A percentile compares a stretch with the other conserved stretches of the same genome.
Conservation (phyloP, 2,888 invertebrate genomes). For the Perdita meconis region DNA sequence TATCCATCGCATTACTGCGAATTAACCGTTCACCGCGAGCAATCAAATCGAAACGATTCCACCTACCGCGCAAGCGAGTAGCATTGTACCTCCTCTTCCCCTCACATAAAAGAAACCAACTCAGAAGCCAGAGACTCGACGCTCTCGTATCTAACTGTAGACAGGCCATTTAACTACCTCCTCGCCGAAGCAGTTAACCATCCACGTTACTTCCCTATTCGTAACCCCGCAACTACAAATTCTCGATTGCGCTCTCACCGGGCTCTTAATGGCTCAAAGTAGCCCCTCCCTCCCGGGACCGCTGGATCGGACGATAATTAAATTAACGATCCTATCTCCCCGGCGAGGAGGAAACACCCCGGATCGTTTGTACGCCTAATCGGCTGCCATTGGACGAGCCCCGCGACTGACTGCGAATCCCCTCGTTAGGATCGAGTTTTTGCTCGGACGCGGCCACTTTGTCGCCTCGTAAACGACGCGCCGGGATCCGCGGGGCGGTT, state of each 20-base stretch:
- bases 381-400: not conserved
- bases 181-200: not conserved
- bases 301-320: constrained; percentile 3
- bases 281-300: not conserved
- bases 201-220: too few species aligned
- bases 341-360: not conserved
- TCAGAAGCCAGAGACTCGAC: too few species aligned
- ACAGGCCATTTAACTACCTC: not conserved
- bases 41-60: too few species aligned
- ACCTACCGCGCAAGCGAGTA: too few species aligned
- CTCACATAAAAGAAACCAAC: too few species aligned
- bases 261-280: not conserved
- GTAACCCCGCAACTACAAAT: too few species aligned
- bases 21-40: too few species aligned
- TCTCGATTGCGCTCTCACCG: too few species aligned
- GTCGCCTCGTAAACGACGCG: constrained; percentile 26
- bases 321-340: not conserved
- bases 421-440: constrained; percentile 18
- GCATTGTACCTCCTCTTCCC: too few species aligned
- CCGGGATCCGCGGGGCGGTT: not conserved
- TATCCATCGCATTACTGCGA: not conserved
- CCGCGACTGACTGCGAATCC: not conserved
- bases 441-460: not conserved
- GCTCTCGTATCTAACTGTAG: too few species aligned
- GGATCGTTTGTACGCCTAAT: not conserved